Evolutionary conservation across 2,113 vertebrate species (phyloP), one percentile per base, ranked within the genome.

Genomic region (Madoqua kirkii): DNA sequence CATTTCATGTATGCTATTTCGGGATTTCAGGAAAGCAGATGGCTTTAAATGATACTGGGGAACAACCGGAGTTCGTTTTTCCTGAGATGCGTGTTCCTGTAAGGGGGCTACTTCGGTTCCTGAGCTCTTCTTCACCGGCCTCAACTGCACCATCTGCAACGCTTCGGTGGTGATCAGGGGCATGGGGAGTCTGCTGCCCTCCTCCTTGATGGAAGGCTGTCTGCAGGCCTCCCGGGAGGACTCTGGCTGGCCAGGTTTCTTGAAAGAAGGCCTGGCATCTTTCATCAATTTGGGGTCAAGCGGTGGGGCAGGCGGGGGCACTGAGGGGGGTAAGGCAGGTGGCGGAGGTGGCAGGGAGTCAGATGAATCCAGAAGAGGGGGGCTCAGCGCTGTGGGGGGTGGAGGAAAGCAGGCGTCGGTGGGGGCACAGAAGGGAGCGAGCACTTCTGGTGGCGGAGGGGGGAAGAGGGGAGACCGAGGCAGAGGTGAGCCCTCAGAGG

Each of bases 141-240:
- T 99, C 95, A 99, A 98, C 96, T 99, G 99, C 60, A 99, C 99
- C 98, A 98, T 99, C 98, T 99, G 99, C 82, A 99, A 98, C 0
- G 99, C 99, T 85, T 99, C 99, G 0, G 99, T 98, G 82, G 99
- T 99, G 95, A 99, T 99, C 71, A 99, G 98, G 85, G 99, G 99
- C 98, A 99, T 98, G 52, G 98, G 96, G 33, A 99, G 98, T 76
- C 98, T 98, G 0, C 48, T 71, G 33, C 96, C 27, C 2, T 99
- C 99, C 88, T 98, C 98, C 91, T 98, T 99, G 94, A 3, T 95
- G 6, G 95, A 62, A 1, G 94, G 91, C 48, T 96, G 98, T 55
- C 97, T 97, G 36, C 82, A 48, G 78, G 95, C 86, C 89, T 94
- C 98, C 88, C 71, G 95, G 95, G 96, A 97, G 97, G 97, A 86